Evolutionary conservation across 2,113 vertebrate species (phyloP).

Genomic region (Petaurus breviceps): DNA sequence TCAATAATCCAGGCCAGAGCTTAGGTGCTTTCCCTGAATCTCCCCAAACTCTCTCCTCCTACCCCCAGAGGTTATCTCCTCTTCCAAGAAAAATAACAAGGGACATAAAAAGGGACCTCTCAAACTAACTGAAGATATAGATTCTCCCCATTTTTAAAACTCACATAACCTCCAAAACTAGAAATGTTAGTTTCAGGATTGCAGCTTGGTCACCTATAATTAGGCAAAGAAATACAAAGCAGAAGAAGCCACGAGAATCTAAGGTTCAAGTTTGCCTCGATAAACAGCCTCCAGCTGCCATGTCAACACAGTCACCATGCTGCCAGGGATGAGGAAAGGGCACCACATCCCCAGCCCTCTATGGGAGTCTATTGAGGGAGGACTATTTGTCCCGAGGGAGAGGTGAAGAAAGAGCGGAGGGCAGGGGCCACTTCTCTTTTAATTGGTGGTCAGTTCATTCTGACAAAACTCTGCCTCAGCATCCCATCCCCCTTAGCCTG

Average conservation of each 20-base stretch:
- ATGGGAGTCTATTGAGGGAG: neutral
- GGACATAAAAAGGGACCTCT: neutral
- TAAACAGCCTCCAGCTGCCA: neutral
- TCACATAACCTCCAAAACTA: neutral
- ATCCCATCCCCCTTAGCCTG: neutral
- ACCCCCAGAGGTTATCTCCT: neutral
- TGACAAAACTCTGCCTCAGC: neutral
- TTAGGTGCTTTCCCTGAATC: neutral
- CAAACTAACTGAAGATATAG: neutral
- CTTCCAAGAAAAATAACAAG: neutral
- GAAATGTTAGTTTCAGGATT: neutral
- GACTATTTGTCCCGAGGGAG: neutral
- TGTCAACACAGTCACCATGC: neutral
- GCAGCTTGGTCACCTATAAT: neutral
- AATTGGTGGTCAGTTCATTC: neutral
- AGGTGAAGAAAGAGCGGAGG: neutral
- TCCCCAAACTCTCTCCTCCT: neutral
- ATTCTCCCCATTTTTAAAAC: neutral
- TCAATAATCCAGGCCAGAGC: neutral
- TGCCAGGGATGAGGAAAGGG: neutral
- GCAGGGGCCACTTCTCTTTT: neutral
- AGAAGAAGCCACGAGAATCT: neutral
- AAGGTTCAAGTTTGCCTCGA: neutral
- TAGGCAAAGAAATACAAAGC: neutral
- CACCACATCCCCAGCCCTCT: neutral